phyloP scores from a whole-genome alignment of 2,797 vertebrate genomes.

The Merluccius polli region DNA sequence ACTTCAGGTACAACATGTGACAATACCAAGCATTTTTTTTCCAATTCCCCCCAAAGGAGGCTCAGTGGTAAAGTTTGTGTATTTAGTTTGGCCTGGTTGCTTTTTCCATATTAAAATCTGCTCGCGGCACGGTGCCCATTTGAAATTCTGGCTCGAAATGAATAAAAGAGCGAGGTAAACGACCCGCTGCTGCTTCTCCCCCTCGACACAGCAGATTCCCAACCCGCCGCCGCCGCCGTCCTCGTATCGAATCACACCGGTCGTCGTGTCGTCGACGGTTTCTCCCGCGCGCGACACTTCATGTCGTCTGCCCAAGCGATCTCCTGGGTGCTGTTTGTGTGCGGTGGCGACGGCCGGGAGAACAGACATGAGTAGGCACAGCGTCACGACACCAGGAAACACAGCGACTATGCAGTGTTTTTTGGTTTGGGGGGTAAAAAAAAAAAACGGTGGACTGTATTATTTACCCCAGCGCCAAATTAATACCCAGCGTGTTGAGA shows the following conservation, averaged over 20 bases:
- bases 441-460: slow-evolving; percentile 54
- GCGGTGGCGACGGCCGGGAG: slow-evolving; percentile 59
- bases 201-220: background rate
- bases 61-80: background rate
- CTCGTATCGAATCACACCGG: slow-evolving; percentile 15
- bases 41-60: slow-evolving; percentile 1
- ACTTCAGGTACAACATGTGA: slow-evolving; percentile 20
- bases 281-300: slow-evolving; percentile 32
- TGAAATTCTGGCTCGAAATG: background rate
- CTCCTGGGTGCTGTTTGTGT: slow-evolving; percentile 48
- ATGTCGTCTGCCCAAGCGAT: slow-evolving; percentile 58
- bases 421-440: too few relatives aligned
- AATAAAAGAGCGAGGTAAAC: background rate
- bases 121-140: slow-evolving; percentile 12
- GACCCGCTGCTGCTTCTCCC: background rate
- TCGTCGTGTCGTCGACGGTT: slow-evolving; percentile 47
- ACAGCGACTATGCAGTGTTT: too few relatives aligned
- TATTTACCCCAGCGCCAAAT: slow-evolving; percentile 53
- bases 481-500: slow-evolving; percentile 56
- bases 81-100: background rate
- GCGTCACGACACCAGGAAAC: background rate
- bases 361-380: slow-evolving; percentile 50
- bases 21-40: slow-evolving; percentile 14
- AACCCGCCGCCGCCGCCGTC: background rate
- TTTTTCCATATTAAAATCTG: background rate